Percentiles rank a stretch among this genome's conserved stretches.
Evolutionary conservation across 2,113 vertebrate species (phyloP).

Genomic region (Tenrec ecaudatus): DNA sequence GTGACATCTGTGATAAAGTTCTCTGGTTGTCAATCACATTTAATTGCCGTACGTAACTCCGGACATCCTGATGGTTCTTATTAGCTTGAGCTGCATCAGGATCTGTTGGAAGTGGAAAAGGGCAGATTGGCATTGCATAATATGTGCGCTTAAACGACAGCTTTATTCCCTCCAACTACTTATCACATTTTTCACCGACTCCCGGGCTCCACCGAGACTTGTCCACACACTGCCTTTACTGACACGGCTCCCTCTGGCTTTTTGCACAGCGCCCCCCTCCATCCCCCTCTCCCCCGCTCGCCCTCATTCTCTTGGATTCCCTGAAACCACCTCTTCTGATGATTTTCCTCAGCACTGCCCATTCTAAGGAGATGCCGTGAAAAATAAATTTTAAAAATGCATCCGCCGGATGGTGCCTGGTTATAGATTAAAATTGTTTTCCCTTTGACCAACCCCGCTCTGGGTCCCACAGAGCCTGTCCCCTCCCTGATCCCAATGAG

Average conservation of each 20-base stretch:
- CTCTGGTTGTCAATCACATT: conserved; percentile 99
- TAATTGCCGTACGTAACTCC: conserved; percentile 96
- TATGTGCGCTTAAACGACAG: conserved; percentile 6
- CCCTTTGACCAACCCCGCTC: not conserved
- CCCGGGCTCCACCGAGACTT: conserved; percentile 42
- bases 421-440: conserved; percentile 46
- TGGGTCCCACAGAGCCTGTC: not conserved
- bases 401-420: not conserved
- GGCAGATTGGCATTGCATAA: conserved; percentile 75
- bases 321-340: conserved; percentile 65
- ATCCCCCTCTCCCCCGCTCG: too few relatives aligned
- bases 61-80: conserved; percentile 97
- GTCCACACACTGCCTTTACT: conserved; percentile 13
- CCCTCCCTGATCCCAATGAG: conserved; percentile 28
- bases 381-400: not conserved
- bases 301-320: conserved; percentile 40
- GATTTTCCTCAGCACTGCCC: conserved; percentile 45
- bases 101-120: conserved; percentile 87
- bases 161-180: conserved; percentile 45
- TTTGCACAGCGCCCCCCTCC: not conserved
- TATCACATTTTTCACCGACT: conserved; percentile 69
- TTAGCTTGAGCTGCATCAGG: conserved; percentile 92
- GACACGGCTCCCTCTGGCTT: conserved; percentile 48
- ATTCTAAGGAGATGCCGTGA: not conserved
- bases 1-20: conserved; percentile 97